Conservation (phyloP, 2,113 vertebrate species). For the Tychaedon coryphoeus region DNA sequence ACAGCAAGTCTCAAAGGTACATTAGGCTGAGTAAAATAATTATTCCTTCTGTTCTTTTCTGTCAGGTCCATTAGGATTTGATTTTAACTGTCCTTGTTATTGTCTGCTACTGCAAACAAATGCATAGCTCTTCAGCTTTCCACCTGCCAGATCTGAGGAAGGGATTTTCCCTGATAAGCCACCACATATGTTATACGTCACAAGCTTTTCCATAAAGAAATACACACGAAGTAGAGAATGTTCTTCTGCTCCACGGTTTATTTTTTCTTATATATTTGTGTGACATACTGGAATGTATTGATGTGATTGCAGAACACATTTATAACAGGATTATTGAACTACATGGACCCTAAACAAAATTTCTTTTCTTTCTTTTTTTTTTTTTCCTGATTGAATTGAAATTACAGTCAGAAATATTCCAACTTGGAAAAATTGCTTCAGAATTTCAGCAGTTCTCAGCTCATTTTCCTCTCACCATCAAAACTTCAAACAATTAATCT, state of each 20-base stretch:
- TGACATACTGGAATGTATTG: neutral
- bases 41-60: neutral
- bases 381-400: neutral
- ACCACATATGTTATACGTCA: accelerated
- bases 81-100: neutral
- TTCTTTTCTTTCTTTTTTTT: neutral
- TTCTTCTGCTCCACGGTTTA: neutral
- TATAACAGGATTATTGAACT: neutral
- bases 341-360: neutral
- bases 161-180: neutral
- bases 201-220: neutral
- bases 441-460: neutral
- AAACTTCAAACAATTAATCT: neutral
- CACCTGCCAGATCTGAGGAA: neutral
- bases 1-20: neutral
- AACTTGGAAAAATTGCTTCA: neutral
- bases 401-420: neutral
- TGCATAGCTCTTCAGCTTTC: neutral
- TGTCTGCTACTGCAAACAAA: neutral
- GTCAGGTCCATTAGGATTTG: neutral
- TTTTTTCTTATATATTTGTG: neutral
- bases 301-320: neutral
- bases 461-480: neutral
- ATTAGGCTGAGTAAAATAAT: neutral
- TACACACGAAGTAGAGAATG: neutral